phyloP scores from a whole-genome alignment of 2,888 invertebrate species.

The Autographa gamma region DNA sequence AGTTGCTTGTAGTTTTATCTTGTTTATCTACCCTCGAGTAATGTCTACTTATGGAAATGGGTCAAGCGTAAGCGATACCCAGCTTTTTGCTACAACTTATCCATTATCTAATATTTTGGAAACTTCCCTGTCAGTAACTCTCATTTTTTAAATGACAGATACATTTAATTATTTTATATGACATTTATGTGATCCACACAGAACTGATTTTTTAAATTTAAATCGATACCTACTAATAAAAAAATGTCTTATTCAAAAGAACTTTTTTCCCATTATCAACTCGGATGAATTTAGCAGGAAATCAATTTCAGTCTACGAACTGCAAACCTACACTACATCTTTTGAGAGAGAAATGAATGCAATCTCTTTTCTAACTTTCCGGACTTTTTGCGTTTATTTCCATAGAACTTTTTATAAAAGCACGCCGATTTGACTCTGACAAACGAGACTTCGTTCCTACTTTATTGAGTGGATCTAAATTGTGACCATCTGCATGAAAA shows the following conservation, averaged over 20 bases:
- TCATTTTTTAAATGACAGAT: too few species aligned
- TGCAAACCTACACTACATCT: conserved; percentile 33
- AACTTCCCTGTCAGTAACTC: not conserved
- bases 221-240: not conserved
- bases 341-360: conserved; percentile 42
- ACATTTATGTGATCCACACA: too few species aligned
- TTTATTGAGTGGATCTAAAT: conserved; percentile 43
- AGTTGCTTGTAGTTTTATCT: conserved; percentile 11
- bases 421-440: conserved; percentile 45
- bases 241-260: not conserved
- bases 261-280: conserved; percentile 43
- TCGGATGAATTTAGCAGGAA: conserved; percentile 35
- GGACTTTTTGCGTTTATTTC: conserved; percentile 46
- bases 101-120: conserved; percentile 36
- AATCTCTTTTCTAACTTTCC: conserved; percentile 43
- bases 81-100: conserved; percentile 36
- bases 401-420: conserved; percentile 51
- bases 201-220: not conserved
- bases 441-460: conserved; percentile 39
- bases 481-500: conserved; percentile 38
- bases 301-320: conserved; percentile 27
- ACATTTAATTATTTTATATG: too few species aligned
- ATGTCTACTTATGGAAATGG: conserved; percentile 37
- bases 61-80: conserved; percentile 32
- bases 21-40: conserved; percentile 36